A percentile compares a stretch with the other conserved stretches of the same genome.
phyloP scores from a whole-genome alignment of 2,113 vertebrate genomes.

The Piprites chloris region DNA sequence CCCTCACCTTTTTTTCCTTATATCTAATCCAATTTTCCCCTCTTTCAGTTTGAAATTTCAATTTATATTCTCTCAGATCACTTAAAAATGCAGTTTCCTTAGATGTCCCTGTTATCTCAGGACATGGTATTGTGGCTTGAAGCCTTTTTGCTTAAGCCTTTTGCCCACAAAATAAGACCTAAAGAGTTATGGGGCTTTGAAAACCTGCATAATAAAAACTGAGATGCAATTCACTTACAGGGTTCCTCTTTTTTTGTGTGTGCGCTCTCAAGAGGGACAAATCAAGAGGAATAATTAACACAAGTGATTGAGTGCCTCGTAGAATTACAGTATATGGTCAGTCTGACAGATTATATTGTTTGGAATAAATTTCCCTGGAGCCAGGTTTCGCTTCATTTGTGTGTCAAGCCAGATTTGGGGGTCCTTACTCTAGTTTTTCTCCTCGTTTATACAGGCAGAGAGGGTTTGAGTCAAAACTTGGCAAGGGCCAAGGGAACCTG shows the following conservation, averaged over 20 bases:
- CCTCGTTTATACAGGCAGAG: not conserved
- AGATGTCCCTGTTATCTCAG: not conserved
- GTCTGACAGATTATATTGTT: constrained; percentile 44
- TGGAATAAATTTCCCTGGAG: constrained; percentile 51
- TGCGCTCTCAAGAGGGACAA: constrained; percentile 1
- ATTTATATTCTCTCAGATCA: not conserved
- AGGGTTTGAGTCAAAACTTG: not conserved
- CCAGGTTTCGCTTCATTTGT: constrained; percentile 53
- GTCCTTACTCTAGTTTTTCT: not conserved
- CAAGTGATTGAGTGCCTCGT: constrained; percentile 18
- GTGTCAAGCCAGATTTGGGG: not conserved
- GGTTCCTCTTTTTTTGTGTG: not conserved
- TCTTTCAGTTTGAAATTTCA: not conserved
- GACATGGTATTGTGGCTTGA: not conserved
- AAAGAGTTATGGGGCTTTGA: constrained; percentile 25
- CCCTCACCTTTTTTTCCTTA: not conserved
- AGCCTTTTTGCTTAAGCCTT: not conserved
- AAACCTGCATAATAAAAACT: constrained; percentile 7
- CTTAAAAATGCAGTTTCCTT: not conserved
- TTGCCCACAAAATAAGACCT: not conserved
- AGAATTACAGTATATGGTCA: constrained; percentile 48
- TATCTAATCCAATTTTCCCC: not conserved
- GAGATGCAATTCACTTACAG: not conserved
- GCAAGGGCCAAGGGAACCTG: not conserved
- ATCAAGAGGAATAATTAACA: constrained; percentile 43